Conservation (phyloP, 23 tunicate species). For the Styela clava region DNA sequence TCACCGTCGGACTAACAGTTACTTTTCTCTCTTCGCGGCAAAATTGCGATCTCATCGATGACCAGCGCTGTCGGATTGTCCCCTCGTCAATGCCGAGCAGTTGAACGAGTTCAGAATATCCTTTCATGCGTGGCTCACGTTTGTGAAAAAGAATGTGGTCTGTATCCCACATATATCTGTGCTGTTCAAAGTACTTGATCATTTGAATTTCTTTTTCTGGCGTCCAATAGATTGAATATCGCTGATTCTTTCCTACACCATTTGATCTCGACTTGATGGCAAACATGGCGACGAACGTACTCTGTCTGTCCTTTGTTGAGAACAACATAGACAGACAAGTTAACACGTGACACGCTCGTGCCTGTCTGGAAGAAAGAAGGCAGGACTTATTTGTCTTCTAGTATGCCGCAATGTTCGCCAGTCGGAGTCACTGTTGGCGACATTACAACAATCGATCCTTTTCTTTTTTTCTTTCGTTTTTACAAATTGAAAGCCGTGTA, state of each 20-base stretch:
- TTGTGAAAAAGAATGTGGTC: constrained; percentile 16
- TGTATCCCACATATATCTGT: constrained; percentile 23
- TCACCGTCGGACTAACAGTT: background rate
- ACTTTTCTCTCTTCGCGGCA: constrained; percentile 32
- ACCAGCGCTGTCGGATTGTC: constrained; percentile 30
- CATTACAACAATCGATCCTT: too few species aligned
- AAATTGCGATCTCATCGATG: constrained; percentile 34
- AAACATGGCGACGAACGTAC: background rate
- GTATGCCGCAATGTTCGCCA: too few species aligned
- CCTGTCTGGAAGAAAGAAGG: background rate
- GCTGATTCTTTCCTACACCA: background rate
- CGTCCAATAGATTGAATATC: constrained; percentile 21
- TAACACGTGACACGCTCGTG: constrained; percentile 4
- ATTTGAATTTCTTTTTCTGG: constrained; percentile 9
- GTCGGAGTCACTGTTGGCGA: too few species aligned
- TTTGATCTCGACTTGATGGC: background rate
- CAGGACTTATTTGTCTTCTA: too few species aligned
- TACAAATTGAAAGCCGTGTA: too few species aligned
- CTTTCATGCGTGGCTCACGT: constrained; percentile 4
- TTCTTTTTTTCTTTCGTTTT: too few species aligned
- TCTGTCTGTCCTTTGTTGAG: too few species aligned
- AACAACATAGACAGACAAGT: background rate
- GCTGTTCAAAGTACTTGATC: constrained; percentile 20
- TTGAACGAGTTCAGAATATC: constrained; percentile 19
- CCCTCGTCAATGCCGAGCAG: constrained; percentile 26